These are phyloP conservation scores for Orius laevigatus DNA, from an alignment of 1,140 invertebrate genomes.

Conservation along the genomic window DNA sequence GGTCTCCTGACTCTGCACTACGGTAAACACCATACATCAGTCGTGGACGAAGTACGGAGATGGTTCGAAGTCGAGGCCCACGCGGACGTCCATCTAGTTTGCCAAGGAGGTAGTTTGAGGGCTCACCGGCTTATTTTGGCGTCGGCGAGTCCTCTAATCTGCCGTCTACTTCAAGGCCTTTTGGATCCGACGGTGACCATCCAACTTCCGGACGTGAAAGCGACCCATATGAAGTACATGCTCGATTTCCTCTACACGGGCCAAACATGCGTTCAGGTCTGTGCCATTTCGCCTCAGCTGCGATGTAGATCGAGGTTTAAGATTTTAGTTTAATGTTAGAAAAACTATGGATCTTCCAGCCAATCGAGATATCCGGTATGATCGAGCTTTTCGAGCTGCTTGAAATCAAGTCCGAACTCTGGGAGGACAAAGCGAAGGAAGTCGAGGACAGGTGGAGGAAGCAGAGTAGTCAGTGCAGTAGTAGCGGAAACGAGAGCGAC, in stretches of 20 bases:
- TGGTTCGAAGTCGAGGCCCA: constrained; percentile 66
- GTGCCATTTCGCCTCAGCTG: constrained; percentile 11
- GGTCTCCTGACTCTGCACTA: constrained; percentile 70
- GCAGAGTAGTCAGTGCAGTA: constrained; percentile 1
- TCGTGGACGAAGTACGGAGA: constrained; percentile 67
- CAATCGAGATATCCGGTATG: constrained; percentile 59
- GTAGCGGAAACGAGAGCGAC: constrained; percentile 23
- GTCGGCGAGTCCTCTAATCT: constrained; percentile 63
- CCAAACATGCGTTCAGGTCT: constrained; percentile 61
- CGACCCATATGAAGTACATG: constrained; percentile 54
- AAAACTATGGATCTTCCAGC: constrained; percentile 35
- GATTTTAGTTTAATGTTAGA: not conserved
- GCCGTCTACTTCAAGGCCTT: constrained; percentile 52
- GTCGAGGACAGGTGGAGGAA: not conserved
- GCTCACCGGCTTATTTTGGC: constrained; percentile 51
- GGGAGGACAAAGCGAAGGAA: constrained; percentile 24
- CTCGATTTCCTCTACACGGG: constrained; percentile 71
- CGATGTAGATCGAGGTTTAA: not conserved
- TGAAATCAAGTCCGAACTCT: constrained; percentile 65
- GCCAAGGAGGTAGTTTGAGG: constrained; percentile 31
- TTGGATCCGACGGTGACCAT: constrained; percentile 36
- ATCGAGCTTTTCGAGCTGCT: constrained; percentile 62
- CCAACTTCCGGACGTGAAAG: constrained; percentile 62
- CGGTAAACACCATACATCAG: constrained; percentile 74
- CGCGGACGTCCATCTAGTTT: constrained; percentile 63